Percentiles rank a stretch among this genome's conserved stretches.
Evolutionary conservation across 1,140 invertebrate genomes (phyloP).

Genomic region (Brachystomella parvula): DNA sequence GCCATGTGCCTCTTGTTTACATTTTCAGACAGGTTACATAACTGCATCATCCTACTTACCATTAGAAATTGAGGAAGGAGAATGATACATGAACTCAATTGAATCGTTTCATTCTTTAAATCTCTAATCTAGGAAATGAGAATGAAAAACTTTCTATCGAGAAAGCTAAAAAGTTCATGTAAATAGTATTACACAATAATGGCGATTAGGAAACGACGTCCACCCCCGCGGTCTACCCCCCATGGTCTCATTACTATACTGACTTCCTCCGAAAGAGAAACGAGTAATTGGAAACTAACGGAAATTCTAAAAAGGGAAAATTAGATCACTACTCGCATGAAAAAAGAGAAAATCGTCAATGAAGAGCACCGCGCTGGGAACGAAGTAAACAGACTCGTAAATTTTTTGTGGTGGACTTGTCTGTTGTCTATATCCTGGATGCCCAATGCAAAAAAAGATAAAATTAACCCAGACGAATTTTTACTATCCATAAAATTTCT

Average conservation of each 20-base stretch:
- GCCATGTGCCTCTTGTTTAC: too few relatives aligned
- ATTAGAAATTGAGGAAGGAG: too few relatives aligned
- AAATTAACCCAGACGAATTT: neutral
- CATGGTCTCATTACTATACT: neutral
- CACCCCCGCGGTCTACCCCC: neutral
- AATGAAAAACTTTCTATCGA: neutral
- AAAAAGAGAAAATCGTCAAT: neutral
- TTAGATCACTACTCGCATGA: neutral
- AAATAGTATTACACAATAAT: neutral
- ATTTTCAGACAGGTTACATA: too few relatives aligned
- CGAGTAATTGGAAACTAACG: neutral
- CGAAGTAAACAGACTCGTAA: neutral
- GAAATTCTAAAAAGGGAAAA: neutral
- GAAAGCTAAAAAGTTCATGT: neutral
- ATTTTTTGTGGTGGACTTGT: neutral
- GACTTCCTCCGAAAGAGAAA: neutral
- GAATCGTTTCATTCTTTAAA: too few relatives aligned
- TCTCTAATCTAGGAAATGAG: neutral
- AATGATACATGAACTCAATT: too few relatives aligned
- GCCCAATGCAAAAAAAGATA: neutral
- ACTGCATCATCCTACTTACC: too few relatives aligned
- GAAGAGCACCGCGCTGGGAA: neutral
- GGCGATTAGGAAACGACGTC: neutral
- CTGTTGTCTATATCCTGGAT: too few relatives aligned
- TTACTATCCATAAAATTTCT: neutral